Base-by-base conservation (phyloP, 2,888 invertebrate genomes). In the Sminthurinus aureus region DNA sequence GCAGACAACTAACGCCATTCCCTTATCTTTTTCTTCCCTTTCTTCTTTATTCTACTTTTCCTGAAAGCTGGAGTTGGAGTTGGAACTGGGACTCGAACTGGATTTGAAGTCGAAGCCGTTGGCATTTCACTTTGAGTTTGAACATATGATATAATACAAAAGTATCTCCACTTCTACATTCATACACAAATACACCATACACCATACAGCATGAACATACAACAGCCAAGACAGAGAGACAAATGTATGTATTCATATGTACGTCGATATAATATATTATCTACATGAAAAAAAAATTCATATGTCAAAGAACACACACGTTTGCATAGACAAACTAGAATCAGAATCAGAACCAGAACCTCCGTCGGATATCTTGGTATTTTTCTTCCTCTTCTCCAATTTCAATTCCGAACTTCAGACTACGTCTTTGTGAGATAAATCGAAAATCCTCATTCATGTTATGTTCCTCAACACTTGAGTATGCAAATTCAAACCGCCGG, bases 401-500 rank as follows among this genome's bases (percentile, higher is more conserved):
- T 71, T 71, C 71, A 71, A 71, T 71, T 71, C 24, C 71, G 11
- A 71, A 22, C 71, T 71, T 1, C 4, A 58, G n/a, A n/a, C n/a
- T n/a, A 66, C n/a, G 22, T 15, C 24, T 69, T 71, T 22, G 24
- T 15, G 26, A 71, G 71, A 71, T 71, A 71, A 71, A 71, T 71
- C 71, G 71, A 71, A 71, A 71, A 71, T 71, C 71, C 71, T 24
- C 24, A 20, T 20, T 71, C 71, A 24, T 71, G 69, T 71, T 26
- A 22, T 71, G 20, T 71, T 24, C 71, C 71, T 71, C 71, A 71
- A 71, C 71, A 71, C 71, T 71, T 71, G 71, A 71, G 22, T 71
- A 71, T 71, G 71, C 24, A 71, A 71, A 71, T 71, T 71, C 24
- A 22, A 15, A 71, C 71, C 24, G 24, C 9, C 58, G 58, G 58